Conservation (phyloP, 2,113 vertebrate species). For the Strix aluco region DNA sequence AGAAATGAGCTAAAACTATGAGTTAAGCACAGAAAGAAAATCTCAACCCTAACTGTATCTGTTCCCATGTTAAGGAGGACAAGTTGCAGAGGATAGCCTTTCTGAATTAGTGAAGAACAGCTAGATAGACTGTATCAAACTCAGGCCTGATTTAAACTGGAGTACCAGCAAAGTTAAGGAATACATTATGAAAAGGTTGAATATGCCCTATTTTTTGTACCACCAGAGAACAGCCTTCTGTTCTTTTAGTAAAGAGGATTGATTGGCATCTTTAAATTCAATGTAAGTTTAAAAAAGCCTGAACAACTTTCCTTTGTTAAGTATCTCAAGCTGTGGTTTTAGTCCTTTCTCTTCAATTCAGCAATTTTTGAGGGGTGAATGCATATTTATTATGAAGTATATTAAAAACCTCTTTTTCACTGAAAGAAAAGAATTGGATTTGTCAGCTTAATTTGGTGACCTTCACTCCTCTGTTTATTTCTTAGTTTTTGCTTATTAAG, state of each 20-base stretch:
- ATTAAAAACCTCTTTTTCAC: neutral
- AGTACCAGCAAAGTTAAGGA: neutral
- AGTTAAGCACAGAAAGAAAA: neutral
- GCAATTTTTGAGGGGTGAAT: constrained; percentile 30
- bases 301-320: constrained; percentile 7
- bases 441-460: constrained; percentile 9
- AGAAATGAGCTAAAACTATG: neutral
- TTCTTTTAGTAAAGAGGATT: constrained; percentile 5
- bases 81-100: neutral
- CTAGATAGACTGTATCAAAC: neutral
- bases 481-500: constrained; percentile 35
- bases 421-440: neutral
- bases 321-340: constrained; percentile 23
- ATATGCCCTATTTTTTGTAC: neutral
- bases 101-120: neutral
- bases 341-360: constrained; percentile 41
- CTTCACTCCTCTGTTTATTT: constrained; percentile 12
- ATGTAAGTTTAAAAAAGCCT: neutral
- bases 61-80: neutral
- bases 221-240: neutral
- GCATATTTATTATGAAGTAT: neutral
- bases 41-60: fast-evolving
- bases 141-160: neutral
- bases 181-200: neutral
- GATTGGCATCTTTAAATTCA: constrained; percentile 32